Evolutionary conservation across 2,888 invertebrate genomes (phyloP).

Genomic region (Monopis laevigella): DNA sequence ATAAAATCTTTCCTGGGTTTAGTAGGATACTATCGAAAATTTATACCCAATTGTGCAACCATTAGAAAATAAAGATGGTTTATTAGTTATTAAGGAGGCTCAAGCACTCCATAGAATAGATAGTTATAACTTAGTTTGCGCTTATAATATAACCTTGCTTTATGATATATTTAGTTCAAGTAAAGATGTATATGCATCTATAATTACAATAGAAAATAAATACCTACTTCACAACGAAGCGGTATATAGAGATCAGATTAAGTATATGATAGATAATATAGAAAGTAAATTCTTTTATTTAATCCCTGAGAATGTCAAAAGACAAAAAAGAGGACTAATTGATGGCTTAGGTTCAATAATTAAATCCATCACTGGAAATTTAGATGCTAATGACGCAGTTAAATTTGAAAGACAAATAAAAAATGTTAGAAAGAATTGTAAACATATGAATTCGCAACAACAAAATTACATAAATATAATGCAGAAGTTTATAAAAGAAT

Average conservation of each 20-base stretch:
- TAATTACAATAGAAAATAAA: conserved; percentile 3
- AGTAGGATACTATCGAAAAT: conserved; percentile 14
- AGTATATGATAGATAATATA: conserved; percentile 9
- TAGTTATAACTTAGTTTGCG: conserved; percentile 4
- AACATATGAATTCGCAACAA: not conserved
- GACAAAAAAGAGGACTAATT: conserved; percentile 5
- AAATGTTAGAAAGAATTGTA: not conserved
- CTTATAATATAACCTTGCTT: not conserved
- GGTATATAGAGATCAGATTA: conserved; percentile 1
- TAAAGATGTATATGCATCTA: not conserved
- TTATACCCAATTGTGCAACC: conserved; percentile 9
- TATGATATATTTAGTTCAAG: not conserved
- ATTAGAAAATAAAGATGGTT: not conserved
- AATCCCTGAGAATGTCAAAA: not conserved
- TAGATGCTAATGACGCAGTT: not conserved
- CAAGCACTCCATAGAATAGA: not conserved
- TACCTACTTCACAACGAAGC: not conserved
- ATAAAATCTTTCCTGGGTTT: conserved; percentile 13
- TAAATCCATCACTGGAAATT: conserved; percentile 4
- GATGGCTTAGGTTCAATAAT: conserved; percentile 2
- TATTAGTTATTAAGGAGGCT: conserved; percentile 5
- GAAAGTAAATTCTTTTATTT: conserved; percentile 7
- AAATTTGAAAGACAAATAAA: conserved; percentile 5
- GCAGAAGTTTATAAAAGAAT: not conserved
- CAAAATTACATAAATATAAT: not conserved